These are phyloP conservation scores for Meleagris gallopavo DNA, from an alignment of 2,113 vertebrate genomes.

Conservation along the genomic window DNA sequence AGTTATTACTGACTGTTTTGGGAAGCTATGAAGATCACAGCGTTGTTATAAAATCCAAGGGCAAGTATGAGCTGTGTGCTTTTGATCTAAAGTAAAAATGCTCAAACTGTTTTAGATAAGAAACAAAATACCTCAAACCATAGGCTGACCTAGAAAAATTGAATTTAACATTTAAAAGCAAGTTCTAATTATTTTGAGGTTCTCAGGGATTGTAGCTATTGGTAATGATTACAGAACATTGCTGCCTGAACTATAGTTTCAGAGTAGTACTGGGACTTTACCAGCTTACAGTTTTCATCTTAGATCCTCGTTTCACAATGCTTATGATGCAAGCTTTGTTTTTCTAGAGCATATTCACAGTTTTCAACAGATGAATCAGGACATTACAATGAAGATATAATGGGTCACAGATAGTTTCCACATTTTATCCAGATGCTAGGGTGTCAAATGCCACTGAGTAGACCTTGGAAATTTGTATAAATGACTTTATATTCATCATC, in stretches of 20 bases:
- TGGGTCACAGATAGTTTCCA: background rate
- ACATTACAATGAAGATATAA: background rate
- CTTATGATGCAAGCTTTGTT: background rate
- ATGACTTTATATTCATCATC: background rate
- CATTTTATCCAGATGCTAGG: background rate
- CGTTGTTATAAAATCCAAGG: background rate
- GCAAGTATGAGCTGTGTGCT: background rate
- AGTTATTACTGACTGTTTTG: background rate
- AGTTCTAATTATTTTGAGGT: background rate
- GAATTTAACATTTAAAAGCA: background rate
- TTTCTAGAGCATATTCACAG: background rate
- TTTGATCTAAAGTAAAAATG: background rate
- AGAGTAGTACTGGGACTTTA: background rate
- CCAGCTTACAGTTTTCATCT: background rate
- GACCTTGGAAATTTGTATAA: background rate
- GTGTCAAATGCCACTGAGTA: background rate
- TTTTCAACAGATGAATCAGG: background rate
- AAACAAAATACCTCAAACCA: background rate
- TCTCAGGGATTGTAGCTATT: rapidly evolving
- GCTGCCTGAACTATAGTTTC: background rate
- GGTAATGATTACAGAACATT: background rate
- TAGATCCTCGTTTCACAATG: background rate
- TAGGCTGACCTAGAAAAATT: background rate
- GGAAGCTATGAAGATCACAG: background rate
- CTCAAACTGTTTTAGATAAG: background rate